Base-by-base conservation (phyloP, 2,797 vertebrate genomes). In the Hipposideros larvatus region DNA sequence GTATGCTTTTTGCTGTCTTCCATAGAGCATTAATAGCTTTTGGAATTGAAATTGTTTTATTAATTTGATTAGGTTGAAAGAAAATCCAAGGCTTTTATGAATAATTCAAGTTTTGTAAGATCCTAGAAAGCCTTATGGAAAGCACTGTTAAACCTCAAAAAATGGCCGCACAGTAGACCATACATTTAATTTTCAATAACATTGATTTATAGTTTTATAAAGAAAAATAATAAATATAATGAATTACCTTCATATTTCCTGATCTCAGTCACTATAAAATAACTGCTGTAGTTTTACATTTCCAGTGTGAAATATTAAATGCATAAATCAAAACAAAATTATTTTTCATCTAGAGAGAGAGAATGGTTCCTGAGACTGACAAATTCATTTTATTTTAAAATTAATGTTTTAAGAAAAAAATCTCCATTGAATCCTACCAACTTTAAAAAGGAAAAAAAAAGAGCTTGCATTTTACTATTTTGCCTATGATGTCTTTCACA, bases 191-290 rank as follows among this genome's bases (percentile, higher is more conserved):
- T 99, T 99, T 98, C 98, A 98, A 98, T 98, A 98, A 98, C 98
- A 97, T 98, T 99, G 99, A 99, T 99, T 99, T 99, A 99, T 99
- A 98, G 98, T 98, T 98, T 99, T 99, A 99, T 99, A 99, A 99
- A 99, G 98, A 98, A 99, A 99, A 99, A 99, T 99, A 99, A 99
- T 99, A 99, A 99, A 99, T 98, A 99, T 99, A 99, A 99, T 99
- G 99, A 99, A 99, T 99, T 99, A 98, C 97, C 97, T 98, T 98
- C 97, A 98, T 99, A 99, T 99, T 99, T 99, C 98, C 99, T 99
- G 98, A 98, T 98, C 98, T 97, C 97, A 98, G 98, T 99, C 98
- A 98, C 99, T 99, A 99, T 98, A 98, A 98, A 98, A 97, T 98
- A 98, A 98, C 98, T 98, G 97, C 98, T 98, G 93, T 98, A 99